Base-by-base conservation (phyloP, 2,888 invertebrate genomes). In the Trachelus stipa region DNA sequence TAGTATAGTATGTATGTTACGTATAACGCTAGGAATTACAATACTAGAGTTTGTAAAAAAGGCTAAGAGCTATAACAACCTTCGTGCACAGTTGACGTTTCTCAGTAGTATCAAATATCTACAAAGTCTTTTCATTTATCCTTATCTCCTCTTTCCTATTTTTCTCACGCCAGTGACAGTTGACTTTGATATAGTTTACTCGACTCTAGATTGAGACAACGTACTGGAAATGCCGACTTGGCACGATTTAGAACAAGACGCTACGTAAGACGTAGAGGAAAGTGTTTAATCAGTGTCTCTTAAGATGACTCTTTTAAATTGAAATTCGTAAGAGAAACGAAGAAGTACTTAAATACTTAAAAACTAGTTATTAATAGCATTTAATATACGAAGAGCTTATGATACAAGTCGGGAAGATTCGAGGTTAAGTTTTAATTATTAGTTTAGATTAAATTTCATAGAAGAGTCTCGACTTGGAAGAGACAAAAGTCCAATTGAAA, bases 41-140 rank as follows among this genome's bases (percentile, higher is more conserved):
- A 81, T 81, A 84, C 83, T 83, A 83, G 81, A 83, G 82, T 82
- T 84, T 69, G 81, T 83, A 83, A 85, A 85, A 85, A 85, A 85
- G 80, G 69, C 80, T 82, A 85, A 81, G 68, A 81, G 78, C 82
- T 84, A 83, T 80, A 85, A 85, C 85, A 84, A 85, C 83, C 73
- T 82, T 79, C 81, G 79, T 79, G 78, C 82, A 79, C 76, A 76
- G 77, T 79, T 37, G 71, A 71, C 79, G 75, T 79, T 80, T 79
- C 76, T 30, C 68, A 15, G 31, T 31, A 71, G 30, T 74, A 71
- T 71, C 71, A 9, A 31, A 9, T 23, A 31, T 2, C 31, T 31
- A 31, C 12, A 71, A 2, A 71, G 23, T 23, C 40, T 23, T 56
- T 56, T 6, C 12, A n/a, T 12, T 71, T 23, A n/a, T 71, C 37